Evolutionary conservation across 2,113 vertebrate species (phyloP), one percentile per base, ranked within the genome.

Genomic region (Lycocorax pyrrhopterus): DNA sequence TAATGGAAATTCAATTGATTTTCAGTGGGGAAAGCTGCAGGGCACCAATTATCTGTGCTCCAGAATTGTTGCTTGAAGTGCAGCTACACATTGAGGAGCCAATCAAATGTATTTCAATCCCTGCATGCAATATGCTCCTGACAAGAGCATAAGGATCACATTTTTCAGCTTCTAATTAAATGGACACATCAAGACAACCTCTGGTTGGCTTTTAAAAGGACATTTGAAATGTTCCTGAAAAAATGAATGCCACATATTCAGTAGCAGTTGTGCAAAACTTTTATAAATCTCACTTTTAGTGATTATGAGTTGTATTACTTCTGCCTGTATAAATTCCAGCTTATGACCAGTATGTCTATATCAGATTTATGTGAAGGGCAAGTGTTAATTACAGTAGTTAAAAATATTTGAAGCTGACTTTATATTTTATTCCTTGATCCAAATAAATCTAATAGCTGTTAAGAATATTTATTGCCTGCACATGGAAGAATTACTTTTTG

Each of bases 1-100:
- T 97, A 97, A 97, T 97, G 94, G 96, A 97, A 96, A 96, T 96
- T 93, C 95, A 96, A 97, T 97, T 97, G 97, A 97, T 97, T 97
- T 96, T 94, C 89, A 49, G 94, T 90, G 71, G 87, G 92, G 37
- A 94, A 80, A 96, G 85, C 96, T 95, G 93, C 96, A 96, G 95
- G 96, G 90, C 93, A 96, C 94, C 96, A 97, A 97, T 97, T 97
- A 96, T 97, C 91, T 94, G 67, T 94, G 77, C 86, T 96, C 80
- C 89, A 89, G 87, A 94, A 92, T 93, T 96, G 93, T 87, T 87
- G 74, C 89, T 96, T 86, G 91, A 95, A 96, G 92, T 91, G 83
- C 81, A 95, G 73, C 76, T 93, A 62, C 93, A 69, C 74, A 62
- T 78, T 86, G 77, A 96, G 84, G 66, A 96, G 87, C 89, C 93